Evolutionary conservation across 1,140 invertebrate genomes (phyloP).

Genomic region (Leguminivora glycinivorella): DNA sequence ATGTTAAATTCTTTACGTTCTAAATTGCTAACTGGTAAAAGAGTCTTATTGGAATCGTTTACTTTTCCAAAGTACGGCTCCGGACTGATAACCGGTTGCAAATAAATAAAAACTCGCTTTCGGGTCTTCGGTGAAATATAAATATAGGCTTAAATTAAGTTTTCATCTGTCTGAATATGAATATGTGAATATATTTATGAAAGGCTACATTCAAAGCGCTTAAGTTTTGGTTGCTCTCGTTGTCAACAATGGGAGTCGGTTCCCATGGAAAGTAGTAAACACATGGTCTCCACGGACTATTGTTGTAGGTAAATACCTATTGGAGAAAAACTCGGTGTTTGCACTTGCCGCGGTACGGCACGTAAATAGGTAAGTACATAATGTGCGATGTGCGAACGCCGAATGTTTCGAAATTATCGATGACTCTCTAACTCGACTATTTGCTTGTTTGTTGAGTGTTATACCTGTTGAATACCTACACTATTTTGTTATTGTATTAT

Average conservation of each 20-base stretch:
- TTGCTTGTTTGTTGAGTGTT: background rate
- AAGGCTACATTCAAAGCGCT: slow-evolving; percentile 1
- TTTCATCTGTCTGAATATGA: background rate
- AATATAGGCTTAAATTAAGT: background rate
- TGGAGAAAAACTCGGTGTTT: slow-evolving; percentile 9
- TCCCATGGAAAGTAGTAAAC: slow-evolving; percentile 65
- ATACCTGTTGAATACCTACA: background rate
- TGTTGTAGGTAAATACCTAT: too few relatives aligned
- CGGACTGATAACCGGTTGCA: slow-evolving; percentile 3
- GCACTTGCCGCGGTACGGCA: background rate
- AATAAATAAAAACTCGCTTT: slow-evolving; percentile 12
- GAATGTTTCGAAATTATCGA: slow-evolving; percentile 18
- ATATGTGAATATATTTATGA: slow-evolving; percentile 1
- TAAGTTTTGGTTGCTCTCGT: slow-evolving; percentile 23
- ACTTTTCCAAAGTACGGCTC: slow-evolving; percentile 26
- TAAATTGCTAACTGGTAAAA: slow-evolving; percentile 44
- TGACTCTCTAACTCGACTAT: slow-evolving; percentile 10
- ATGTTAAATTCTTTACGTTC: slow-evolving; percentile 53
- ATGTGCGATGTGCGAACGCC: background rate
- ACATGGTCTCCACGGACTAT: slow-evolving; percentile 36
- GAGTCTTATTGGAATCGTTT: slow-evolving; percentile 60
- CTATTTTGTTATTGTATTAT: background rate
- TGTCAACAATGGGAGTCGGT: slow-evolving; percentile 45
- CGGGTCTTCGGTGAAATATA: background rate
- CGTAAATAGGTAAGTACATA: background rate